Conservation (phyloP, 92 coral and sea anemone species). For the Desmophyllum pertusum region DNA sequence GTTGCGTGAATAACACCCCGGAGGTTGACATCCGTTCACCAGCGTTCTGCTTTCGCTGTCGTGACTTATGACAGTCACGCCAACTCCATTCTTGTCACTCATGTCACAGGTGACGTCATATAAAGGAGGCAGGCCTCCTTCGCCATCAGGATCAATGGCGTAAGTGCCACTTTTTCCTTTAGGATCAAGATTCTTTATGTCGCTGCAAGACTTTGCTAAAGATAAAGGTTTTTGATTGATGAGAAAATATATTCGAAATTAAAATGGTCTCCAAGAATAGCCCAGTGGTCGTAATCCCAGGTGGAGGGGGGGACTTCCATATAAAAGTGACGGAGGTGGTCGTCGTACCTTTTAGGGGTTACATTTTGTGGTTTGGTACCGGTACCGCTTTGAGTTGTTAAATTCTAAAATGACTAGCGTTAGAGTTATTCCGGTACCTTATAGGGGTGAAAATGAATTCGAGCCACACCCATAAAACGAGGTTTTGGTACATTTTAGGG, state of each 20-base stretch:
- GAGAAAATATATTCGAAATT: background rate
- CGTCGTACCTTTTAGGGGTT: too few relatives aligned
- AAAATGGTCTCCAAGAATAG: background rate
- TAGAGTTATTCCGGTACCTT: too few relatives aligned
- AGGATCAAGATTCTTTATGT: background rate
- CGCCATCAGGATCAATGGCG: slow-evolving; percentile 23
- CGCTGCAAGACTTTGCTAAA: slow-evolving; percentile 1
- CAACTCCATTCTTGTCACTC: slow-evolving; percentile 24
- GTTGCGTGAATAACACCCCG: slow-evolving; percentile 2
- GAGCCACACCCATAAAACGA: too few relatives aligned
- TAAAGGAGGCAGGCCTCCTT: slow-evolving; percentile 3
- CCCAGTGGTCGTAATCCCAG: too few relatives aligned
- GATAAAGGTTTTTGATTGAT: too few relatives aligned
- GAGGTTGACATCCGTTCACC: background rate
- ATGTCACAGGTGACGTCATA: slow-evolving; percentile 23
- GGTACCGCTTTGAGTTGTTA: too few relatives aligned
- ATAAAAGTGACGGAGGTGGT: too few relatives aligned
- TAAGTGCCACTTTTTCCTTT: background rate
- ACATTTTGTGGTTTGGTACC: too few relatives aligned
- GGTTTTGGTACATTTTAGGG: too few relatives aligned
- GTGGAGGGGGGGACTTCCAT: too few relatives aligned
- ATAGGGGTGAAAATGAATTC: too few relatives aligned
- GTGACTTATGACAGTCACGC: slow-evolving; percentile 41
- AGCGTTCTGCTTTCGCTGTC: slow-evolving; percentile 34
- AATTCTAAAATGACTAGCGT: too few relatives aligned